A percentile compares a stretch with the other conserved stretches of the same genome.
Evolutionary conservation across 1,140 invertebrate genomes (phyloP).

Genomic region (Psilanteris sp.): DNA sequence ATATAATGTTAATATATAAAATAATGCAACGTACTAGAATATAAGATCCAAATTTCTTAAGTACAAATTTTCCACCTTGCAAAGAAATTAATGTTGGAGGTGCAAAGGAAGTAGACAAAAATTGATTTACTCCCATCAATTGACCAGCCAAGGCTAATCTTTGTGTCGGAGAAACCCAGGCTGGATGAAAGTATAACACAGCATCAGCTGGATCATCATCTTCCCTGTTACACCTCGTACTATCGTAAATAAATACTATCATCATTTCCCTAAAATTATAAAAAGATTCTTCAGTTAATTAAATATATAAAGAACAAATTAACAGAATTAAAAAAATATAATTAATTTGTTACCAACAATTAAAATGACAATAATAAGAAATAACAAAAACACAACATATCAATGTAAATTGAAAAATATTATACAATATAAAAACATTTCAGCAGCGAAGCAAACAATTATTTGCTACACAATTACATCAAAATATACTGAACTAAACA

Average conservation of each 20-base stretch:
- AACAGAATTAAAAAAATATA: no score
- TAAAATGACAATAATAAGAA: no score
- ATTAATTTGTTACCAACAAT: no score
- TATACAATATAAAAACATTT: no score
- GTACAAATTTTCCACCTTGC: constrained; percentile 90
- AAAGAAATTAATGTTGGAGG: constrained; percentile 86
- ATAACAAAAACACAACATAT: no score
- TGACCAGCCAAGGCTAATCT: constrained; percentile 89
- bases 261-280: constrained; percentile 87
- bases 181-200: constrained; percentile 92
- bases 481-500: no score
- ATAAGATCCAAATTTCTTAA: constrained; percentile 88
- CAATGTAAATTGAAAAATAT: no score
- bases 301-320: no score
- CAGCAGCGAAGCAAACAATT: no score
- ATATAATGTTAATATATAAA: neutral
- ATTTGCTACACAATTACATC: no score
- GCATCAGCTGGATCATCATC: constrained; percentile 92
- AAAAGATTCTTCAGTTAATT: no score
- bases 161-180: constrained; percentile 90
- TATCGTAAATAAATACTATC: constrained; percentile 93
- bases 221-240: constrained; percentile 86
- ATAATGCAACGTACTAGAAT: constrained; percentile 83
- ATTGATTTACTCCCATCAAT: constrained; percentile 89
- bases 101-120: constrained; percentile 86